These are phyloP conservation scores for Chionoecetes opilio DNA, from an alignment of 1,140 invertebrate species.

Conservation along the genomic window DNA sequence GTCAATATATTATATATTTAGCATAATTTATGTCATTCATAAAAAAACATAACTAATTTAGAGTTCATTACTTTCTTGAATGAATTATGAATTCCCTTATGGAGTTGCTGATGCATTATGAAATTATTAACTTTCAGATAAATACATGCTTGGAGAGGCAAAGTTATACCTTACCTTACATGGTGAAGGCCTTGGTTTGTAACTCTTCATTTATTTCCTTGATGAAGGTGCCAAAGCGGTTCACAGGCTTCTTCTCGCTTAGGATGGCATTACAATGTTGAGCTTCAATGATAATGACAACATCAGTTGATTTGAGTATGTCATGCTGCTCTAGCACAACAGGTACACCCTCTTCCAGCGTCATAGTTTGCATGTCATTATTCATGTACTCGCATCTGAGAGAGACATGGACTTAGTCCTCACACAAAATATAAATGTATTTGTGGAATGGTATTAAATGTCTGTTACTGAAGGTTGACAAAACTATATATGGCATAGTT, in stretches of 20 bases:
- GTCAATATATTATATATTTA: background rate
- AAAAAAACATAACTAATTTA: too few relatives aligned
- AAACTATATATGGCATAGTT: too few relatives aligned
- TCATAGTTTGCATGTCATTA: conserved; percentile 82
- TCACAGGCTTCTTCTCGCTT: conserved; percentile 70
- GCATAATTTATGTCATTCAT: background rate
- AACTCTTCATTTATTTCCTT: conserved; percentile 82
- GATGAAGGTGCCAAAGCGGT: conserved; percentile 68
- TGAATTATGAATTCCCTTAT: too few relatives aligned
- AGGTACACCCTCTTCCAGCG: conserved; percentile 80
- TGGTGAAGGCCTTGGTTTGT: conserved; percentile 82
- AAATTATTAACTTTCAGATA: background rate
- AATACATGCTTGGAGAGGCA: background rate
- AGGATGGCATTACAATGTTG: conserved; percentile 82
- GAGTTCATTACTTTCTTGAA: too few relatives aligned
- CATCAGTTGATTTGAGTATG: conserved; percentile 84
- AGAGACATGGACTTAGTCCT: background rate
- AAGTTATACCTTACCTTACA: conserved; percentile 82
- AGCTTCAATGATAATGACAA: conserved; percentile 86
- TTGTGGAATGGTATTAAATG: too few relatives aligned
- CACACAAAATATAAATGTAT: too few relatives aligned
- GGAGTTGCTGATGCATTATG: too few relatives aligned
- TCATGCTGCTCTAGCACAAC: conserved; percentile 70
- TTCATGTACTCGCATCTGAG: conserved; percentile 81
- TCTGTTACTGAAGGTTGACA: too few relatives aligned